Conservation (phyloP, 2,888 invertebrate species). For the Brassicogethes aeneus region DNA sequence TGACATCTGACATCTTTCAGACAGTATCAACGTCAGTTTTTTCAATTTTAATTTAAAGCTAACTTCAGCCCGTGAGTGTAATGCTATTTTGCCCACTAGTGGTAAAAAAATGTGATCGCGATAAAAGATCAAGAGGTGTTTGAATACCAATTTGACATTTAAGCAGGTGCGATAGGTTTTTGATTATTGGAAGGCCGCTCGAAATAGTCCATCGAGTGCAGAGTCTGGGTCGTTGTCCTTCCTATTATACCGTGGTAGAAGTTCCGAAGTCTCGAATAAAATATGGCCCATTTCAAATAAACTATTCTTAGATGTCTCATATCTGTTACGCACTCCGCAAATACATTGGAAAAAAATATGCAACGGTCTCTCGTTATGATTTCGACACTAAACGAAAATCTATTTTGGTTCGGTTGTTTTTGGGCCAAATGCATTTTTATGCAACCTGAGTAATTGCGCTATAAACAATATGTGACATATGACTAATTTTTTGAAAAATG, state of each 20-base stretch:
- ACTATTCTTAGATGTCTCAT: slow-evolving; percentile 11
- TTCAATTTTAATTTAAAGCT: no score
- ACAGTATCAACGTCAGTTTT: no score
- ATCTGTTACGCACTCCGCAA: slow-evolving; percentile 1
- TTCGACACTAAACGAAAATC: background rate
- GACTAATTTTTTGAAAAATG: no score
- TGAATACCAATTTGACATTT: background rate
- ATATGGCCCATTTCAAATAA: slow-evolving; percentile 13
- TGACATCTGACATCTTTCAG: no score
- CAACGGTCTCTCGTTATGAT: background rate
- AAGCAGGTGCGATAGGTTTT: background rate
- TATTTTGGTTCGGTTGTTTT: slow-evolving; percentile 1
- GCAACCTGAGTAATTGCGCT: background rate
- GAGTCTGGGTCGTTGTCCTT: background rate
- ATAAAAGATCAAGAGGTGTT: no score
- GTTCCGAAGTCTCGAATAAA: slow-evolving; percentile 1
- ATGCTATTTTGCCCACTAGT: no score
- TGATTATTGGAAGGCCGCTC: background rate
- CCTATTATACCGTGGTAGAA: background rate
- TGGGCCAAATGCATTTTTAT: background rate
- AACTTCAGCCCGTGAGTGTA: no score
- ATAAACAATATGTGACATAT: background rate
- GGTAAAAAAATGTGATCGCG: no score
- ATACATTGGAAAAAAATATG: slow-evolving; percentile 1
- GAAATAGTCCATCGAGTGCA: background rate